Conservation (phyloP, 2,888 invertebrate genomes). For the Cryptosula pallasiana region DNA sequence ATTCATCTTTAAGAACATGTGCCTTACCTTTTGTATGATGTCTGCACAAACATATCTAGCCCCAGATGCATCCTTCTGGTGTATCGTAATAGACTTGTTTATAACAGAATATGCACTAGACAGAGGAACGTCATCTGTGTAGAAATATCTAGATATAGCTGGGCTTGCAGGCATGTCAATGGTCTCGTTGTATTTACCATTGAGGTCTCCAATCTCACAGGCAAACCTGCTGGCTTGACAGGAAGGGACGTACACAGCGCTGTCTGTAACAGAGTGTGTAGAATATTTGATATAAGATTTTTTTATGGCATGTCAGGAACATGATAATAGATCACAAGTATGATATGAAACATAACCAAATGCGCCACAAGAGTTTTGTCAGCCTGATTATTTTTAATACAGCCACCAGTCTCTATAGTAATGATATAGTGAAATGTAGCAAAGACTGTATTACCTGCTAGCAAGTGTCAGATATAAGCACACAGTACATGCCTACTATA, state of each 20-base stretch:
- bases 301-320: too few species aligned
- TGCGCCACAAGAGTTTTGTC: too few species aligned
- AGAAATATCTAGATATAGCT: conserved; percentile 40
- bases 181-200: conserved; percentile 37
- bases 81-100: conserved; percentile 78
- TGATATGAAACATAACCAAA: too few species aligned
- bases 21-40: conserved; percentile 15
- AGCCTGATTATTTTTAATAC: too few species aligned
- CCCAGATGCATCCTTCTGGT: conserved; percentile 79
- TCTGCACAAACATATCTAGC: conserved; percentile 69
- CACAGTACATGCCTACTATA: too few species aligned
- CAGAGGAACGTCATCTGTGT: conserved; percentile 75
- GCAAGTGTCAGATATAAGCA: too few species aligned
- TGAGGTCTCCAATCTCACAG: conserved; percentile 79
- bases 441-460: too few species aligned
- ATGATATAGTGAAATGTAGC: too few species aligned
- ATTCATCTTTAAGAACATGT: too few species aligned
- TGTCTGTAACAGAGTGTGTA: neutral
- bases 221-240: conserved; percentile 3
- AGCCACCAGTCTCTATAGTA: too few species aligned
- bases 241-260: neutral
- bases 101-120: conserved; percentile 70
- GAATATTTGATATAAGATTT: too few species aligned
- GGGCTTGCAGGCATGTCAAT: conserved; percentile 21
- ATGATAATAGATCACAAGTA: too few species aligned